Base-by-base conservation (phyloP, 2,113 vertebrate species). In the Malurus alboscapulatus region DNA sequence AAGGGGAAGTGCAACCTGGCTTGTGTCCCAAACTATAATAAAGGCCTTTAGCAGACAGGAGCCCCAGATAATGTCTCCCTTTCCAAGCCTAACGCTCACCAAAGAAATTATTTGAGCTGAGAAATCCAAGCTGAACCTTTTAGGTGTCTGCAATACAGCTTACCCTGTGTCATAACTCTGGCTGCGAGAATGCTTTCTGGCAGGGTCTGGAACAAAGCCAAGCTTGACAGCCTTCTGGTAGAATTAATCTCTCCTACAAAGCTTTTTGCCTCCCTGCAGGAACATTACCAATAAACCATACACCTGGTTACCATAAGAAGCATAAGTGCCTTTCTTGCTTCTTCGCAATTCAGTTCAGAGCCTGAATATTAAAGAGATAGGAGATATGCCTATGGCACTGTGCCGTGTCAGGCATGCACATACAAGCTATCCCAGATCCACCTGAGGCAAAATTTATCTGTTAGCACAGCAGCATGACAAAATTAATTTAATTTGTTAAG, bases 191-290 rank as follows among this genome's bases (percentile, higher is more conserved):
- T 40, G 58, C 45, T 47, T 84, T 72, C 73, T 94, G 77, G 48
- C 61, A 94, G 36, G 57, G 22, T 78, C 48, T 88, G 84, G 57
- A 90, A 92, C 19, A 67, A 72, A 68, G 48, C n/a, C 76, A 96
- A 63, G 27, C 34, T 34, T 47, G 29, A 73, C 67, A 86, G 59
- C 30, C 63, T 90, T 77, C 72, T 78, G 59, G 44, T 24, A 91
- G 30, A 93, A 94, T 25, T 45, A 40, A 47, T 75, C 45, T 72
- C 25, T 91, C 54, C 80, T 59, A 55, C 30, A 72, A 81, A 78
- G 34, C 72, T 92, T 54, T 66, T 54, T 66, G 14, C 6, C 10
- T 24, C 27, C 1, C 12, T 62, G 36, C 36, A 59, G 47, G 5
- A 84, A 18, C 36, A 76, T 54, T 67, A 65, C 42, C 44, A 91